Evolutionary conservation across 2,113 vertebrate genomes (phyloP).

Genomic region (Clarias gariepinus): DNA sequence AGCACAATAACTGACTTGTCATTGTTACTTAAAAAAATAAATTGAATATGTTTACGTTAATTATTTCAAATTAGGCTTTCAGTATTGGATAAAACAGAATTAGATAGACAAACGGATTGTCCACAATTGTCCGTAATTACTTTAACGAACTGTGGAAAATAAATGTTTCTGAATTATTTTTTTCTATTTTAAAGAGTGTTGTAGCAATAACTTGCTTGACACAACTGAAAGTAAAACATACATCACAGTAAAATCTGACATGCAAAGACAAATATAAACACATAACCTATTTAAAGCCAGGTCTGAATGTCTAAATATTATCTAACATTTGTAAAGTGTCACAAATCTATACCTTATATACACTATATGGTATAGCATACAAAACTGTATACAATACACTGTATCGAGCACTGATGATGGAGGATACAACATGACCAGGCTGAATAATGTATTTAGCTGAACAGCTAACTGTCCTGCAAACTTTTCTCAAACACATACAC

Average conservation of each 20-base stretch:
- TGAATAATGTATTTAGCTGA: slow-evolving; percentile 41
- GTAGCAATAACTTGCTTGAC: slow-evolving; percentile 2
- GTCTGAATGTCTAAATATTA: background rate
- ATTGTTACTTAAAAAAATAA: too few relatives aligned
- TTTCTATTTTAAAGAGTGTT: background rate
- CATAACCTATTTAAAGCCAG: background rate
- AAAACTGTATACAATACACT: background rate
- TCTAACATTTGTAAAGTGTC: background rate
- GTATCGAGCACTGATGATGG: slow-evolving; percentile 18
- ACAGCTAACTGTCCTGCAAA: slow-evolving; percentile 27
- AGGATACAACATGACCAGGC: slow-evolving; percentile 21
- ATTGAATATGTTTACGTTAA: background rate
- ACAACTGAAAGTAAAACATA: background rate
- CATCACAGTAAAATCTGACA: background rate
- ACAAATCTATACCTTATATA: background rate
- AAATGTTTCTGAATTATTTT: background rate
- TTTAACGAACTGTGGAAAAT: slow-evolving; percentile 3
- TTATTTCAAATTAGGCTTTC: background rate
- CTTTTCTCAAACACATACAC: slow-evolving; percentile 20
- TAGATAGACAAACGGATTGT: background rate
- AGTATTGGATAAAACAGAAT: background rate
- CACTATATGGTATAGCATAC: background rate
- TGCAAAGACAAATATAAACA: background rate
- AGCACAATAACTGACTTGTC: slow-evolving; percentile 46
- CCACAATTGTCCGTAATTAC: background rate